Conservation (phyloP, 2,888 invertebrate genomes). For the Steinernema scapterisci region DNA sequence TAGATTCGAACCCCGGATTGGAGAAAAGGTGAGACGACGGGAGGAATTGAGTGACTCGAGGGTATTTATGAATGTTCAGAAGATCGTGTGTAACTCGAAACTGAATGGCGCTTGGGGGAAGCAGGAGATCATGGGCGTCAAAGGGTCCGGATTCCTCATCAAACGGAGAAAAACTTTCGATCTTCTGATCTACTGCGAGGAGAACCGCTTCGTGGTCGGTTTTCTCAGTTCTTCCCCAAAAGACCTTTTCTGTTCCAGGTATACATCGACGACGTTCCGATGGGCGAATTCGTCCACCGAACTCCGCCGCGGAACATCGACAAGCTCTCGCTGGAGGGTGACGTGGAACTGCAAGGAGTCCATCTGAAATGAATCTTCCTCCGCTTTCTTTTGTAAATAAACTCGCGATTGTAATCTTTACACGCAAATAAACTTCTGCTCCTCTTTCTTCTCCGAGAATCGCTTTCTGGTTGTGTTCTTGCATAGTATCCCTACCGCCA, state of each 20-base stretch:
- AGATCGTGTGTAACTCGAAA: slow-evolving; percentile 51
- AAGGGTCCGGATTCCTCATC: slow-evolving; percentile 53
- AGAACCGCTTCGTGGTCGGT: slow-evolving; percentile 53
- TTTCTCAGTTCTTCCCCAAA: not conserved
- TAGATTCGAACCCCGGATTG: slow-evolving; percentile 54
- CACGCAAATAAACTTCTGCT: not conserved
- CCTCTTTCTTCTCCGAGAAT: too few species aligned
- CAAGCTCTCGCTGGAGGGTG: slow-evolving; percentile 59
- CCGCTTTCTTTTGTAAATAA: slow-evolving; percentile 16
- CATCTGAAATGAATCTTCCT: slow-evolving; percentile 55
- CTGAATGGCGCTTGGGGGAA: slow-evolving; percentile 49
- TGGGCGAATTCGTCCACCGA: slow-evolving; percentile 58
- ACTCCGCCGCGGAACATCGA: slow-evolving; percentile 50
- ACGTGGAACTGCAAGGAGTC: slow-evolving; percentile 64
- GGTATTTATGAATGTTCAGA: slow-evolving; percentile 49
- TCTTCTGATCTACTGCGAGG: slow-evolving; percentile 60
- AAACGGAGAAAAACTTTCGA: slow-evolving; percentile 60
- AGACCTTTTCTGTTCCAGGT: slow-evolving; percentile 39
- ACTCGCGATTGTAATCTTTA: not conserved
- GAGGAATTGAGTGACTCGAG: not conserved
- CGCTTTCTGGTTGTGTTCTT: too few species aligned
- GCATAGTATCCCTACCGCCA: too few species aligned
- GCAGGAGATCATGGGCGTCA: slow-evolving; percentile 46
- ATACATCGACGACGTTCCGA: slow-evolving; percentile 60
- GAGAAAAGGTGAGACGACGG: slow-evolving; percentile 45